Percentiles rank a stretch among this genome's conserved stretches.
phyloP scores from a whole-genome alignment of 2,888 invertebrate species.

The Clunio marinus region DNA sequence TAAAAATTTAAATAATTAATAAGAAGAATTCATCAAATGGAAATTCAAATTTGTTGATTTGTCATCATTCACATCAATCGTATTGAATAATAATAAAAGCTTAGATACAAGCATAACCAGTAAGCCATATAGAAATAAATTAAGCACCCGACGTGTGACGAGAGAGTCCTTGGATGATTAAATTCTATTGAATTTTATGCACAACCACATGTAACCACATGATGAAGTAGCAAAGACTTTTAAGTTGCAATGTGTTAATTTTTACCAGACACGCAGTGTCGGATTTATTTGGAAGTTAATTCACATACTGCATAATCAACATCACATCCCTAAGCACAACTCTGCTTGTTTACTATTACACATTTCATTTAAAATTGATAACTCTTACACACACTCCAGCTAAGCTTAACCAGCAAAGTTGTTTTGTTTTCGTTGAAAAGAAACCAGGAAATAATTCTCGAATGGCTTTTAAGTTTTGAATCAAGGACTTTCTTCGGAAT shows the following conservation, averaged over 20 bases:
- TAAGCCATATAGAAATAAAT: slow-evolving; percentile 9
- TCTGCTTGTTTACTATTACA: slow-evolving; percentile 13
- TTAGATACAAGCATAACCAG: not conserved
- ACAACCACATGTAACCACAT: not conserved
- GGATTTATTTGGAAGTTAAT: no score
- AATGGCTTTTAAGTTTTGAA: slow-evolving; percentile 30
- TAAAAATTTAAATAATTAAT: no score
- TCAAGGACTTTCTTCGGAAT: slow-evolving; percentile 38
- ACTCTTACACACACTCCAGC: slow-evolving; percentile 20
- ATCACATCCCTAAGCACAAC: no score
- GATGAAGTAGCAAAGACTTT: not conserved
- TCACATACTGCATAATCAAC: no score
- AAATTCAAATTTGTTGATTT: no score
- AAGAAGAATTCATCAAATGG: no score
- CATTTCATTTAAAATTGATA: slow-evolving; percentile 21
- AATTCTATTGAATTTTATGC: slow-evolving; percentile 28
- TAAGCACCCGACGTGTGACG: slow-evolving; percentile 1
- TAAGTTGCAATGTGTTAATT: not conserved
- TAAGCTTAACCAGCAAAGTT: not conserved
- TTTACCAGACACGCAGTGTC: no score
- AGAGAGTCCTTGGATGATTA: slow-evolving; percentile 36
- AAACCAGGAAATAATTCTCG: slow-evolving; percentile 37
- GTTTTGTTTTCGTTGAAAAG: slow-evolving; percentile 19
- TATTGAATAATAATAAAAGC: no score
- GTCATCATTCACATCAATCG: no score